A percentile compares a stretch with the other conserved stretches of the same genome.
Evolutionary conservation across 2,797 vertebrate genomes (phyloP).

Genomic region (Setipinna tenuifilis): DNA sequence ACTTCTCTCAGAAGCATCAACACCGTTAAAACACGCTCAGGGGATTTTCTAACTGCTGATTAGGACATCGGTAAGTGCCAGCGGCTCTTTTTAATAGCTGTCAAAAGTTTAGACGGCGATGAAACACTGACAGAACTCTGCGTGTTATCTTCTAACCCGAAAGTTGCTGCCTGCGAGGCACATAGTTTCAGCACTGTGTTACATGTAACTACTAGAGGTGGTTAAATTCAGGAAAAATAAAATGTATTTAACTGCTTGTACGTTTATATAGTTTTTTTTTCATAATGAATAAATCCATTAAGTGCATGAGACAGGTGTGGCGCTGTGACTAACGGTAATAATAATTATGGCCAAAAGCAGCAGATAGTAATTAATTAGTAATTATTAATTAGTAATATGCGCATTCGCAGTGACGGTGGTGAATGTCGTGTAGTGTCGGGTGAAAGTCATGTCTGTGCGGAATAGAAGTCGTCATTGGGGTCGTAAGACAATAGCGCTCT

Average conservation of each 20-base stretch:
- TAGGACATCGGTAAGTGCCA: background rate
- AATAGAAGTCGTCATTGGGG: slow-evolving; percentile 60
- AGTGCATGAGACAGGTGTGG: no score
- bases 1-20: background rate
- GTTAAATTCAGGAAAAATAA: no score
- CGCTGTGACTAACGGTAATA: no score
- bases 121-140: no score
- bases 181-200: background rate
- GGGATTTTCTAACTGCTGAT: background rate
- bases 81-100: background rate
- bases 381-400: no score
- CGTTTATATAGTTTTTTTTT: no score
- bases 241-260: no score
- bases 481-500: slow-evolving; percentile 69
- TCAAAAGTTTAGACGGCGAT: background rate
- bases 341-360: no score
- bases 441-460: slow-evolving; percentile 29
- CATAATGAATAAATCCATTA: no score
- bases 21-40: background rate
- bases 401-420: background rate
- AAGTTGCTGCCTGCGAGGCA: background rate
- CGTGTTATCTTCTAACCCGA: background rate
- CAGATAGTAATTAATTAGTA: no score
- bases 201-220: background rate
- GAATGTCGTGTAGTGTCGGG: slow-evolving; percentile 17